A percentile compares a stretch with the other conserved stretches of the same genome.
phyloP scores from a whole-genome alignment of 2,888 invertebrate genomes.

The Melieria crassipennis region DNA sequence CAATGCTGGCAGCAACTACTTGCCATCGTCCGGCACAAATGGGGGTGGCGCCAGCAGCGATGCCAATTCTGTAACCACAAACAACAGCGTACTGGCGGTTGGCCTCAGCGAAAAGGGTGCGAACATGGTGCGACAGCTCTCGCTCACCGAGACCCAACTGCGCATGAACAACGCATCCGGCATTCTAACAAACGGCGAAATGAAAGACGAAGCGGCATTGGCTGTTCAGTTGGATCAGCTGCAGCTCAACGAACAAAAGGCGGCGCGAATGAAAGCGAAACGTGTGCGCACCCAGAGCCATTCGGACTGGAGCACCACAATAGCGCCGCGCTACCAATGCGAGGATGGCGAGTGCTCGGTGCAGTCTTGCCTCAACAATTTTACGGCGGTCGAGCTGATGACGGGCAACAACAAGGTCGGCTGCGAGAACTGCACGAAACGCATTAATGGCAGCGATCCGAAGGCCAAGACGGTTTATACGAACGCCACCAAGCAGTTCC shows the following conservation, averaged over 20 bases:
- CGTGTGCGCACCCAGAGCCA: constrained; percentile 63
- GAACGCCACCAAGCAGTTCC: constrained; percentile 83
- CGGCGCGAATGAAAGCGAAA: constrained; percentile 47
- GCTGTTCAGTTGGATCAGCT: constrained; percentile 47
- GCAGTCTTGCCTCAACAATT: constrained; percentile 90
- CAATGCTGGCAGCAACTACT: constrained; percentile 47
- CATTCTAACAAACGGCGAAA: constrained; percentile 43
- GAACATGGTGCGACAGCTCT: constrained; percentile 56
- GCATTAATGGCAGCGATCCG: constrained; percentile 73
- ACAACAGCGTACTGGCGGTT: constrained; percentile 55
- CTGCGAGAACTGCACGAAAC: constrained; percentile 88
- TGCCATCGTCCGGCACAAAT: constrained; percentile 45
- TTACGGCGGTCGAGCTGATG: constrained; percentile 89
- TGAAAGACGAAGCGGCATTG: constrained; percentile 39
- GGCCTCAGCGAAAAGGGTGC: constrained; percentile 63
- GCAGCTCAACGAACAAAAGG: constrained; percentile 39
- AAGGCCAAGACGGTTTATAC: constrained; percentile 81
- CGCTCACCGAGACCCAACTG: constrained; percentile 41
- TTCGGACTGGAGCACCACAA: constrained; percentile 68
- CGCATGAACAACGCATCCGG: constrained; percentile 16
- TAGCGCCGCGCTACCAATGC: constrained; percentile 76
- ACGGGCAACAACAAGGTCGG: constrained; percentile 93
- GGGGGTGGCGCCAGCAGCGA: constrained; percentile 39
- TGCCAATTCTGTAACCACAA: constrained; percentile 32
- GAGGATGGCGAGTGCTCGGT: constrained; percentile 85